These are phyloP conservation scores for Zaprionus kolodkinae DNA, from an alignment of 1,140 invertebrate species.

Conservation along the genomic window DNA sequence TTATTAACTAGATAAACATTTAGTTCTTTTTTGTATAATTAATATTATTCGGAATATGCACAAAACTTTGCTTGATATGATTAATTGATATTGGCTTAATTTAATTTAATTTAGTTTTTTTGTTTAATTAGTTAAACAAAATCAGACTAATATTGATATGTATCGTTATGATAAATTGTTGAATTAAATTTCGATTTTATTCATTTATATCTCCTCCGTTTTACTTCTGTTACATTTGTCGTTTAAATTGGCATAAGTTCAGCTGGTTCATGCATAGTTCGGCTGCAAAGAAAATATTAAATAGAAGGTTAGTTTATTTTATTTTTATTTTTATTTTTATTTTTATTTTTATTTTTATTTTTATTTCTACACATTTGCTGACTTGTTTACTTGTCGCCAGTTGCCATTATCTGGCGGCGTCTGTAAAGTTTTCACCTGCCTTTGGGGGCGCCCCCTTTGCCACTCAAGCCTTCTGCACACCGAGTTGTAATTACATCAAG, in stretches of 20 bases:
- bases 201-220: constrained; percentile 4
- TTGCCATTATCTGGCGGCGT: constrained; percentile 50
- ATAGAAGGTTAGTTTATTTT: not conserved
- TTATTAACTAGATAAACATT: not conserved
- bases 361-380: constrained; percentile 7
- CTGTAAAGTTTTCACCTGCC: constrained; percentile 45
- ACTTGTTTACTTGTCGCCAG: constrained; percentile 2
- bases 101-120: constrained; percentile 7
- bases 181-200: constrained; percentile 18
- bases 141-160: constrained; percentile 78
- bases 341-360: not conserved
- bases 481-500: constrained; percentile 71
- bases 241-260: constrained; percentile 7
- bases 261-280: constrained; percentile 1
- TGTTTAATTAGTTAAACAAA: constrained; percentile 38
- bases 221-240: constrained; percentile 1
- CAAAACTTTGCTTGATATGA: constrained; percentile 27
- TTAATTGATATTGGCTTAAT: constrained; percentile 17
- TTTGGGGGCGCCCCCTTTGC: constrained; percentile 31
- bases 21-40: constrained; percentile 14
- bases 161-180: constrained; percentile 60
- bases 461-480: constrained; percentile 52
- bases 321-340: not conserved
- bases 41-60: constrained; percentile 24
- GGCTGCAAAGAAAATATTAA: constrained; percentile 25